phyloP scores from a whole-genome alignment of 2,888 invertebrate species.

The Monopis laevigella region DNA sequence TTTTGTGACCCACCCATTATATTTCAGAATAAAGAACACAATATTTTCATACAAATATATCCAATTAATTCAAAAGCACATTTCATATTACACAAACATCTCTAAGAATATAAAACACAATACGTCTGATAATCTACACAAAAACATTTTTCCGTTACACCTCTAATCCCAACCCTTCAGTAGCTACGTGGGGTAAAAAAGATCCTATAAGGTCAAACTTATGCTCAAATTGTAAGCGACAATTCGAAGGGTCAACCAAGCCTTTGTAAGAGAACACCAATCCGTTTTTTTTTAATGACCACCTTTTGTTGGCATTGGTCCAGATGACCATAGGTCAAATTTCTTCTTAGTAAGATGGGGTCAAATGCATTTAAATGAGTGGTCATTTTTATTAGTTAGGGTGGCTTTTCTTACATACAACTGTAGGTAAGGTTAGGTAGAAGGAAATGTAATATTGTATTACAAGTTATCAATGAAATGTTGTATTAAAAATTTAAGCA shows the following conservation, averaged over 20 bases:
- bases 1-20: too few species aligned
- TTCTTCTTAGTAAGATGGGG: conserved; percentile 39
- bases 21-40: too few species aligned
- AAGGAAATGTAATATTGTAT: too few species aligned
- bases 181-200: conserved; percentile 23
- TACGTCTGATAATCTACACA: conserved; percentile 9
- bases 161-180: conserved; percentile 41
- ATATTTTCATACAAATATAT: too few species aligned
- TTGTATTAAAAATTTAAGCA: too few species aligned
- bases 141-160: conserved; percentile 30
- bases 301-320: conserved; percentile 48
- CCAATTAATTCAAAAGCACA: too few species aligned
- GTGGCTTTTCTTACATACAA: not conserved
- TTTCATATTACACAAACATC: not conserved
- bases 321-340: conserved; percentile 53
- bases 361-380: conserved; percentile 34
- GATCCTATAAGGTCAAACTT: conserved; percentile 34
- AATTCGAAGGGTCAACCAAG: conserved; percentile 40
- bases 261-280: conserved; percentile 39
- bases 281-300: conserved; percentile 37
- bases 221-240: conserved; percentile 23
- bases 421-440: not conserved
- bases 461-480: too few species aligned
- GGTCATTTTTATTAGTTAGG: conserved; percentile 24
- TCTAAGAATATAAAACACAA: not conserved